Evolutionary conservation across 2,797 vertebrate genomes (phyloP).

Genomic region (Falco concolor): DNA sequence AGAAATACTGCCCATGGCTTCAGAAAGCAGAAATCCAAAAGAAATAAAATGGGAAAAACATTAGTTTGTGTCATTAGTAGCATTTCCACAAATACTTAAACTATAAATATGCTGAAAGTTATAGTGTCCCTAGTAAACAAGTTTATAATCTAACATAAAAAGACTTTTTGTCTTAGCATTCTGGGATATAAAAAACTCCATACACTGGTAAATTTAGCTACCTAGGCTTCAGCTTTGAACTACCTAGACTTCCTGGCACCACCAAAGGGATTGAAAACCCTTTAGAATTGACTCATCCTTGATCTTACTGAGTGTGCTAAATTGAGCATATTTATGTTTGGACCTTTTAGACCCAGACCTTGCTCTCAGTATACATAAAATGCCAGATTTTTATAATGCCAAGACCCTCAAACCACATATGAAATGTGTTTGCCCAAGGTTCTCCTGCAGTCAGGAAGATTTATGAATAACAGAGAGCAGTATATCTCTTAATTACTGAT

Average conservation of each 20-base stretch:
- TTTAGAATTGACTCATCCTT: background rate
- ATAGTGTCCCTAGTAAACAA: background rate
- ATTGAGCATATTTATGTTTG: background rate
- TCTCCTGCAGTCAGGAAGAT: background rate
- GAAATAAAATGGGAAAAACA: background rate
- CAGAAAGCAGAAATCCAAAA: background rate
- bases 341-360: background rate
- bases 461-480: background rate
- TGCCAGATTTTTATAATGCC: background rate
- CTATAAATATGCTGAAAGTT: background rate
- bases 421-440: background rate
- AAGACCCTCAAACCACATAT: background rate
- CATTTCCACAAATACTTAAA: background rate
- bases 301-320: background rate
- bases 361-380: background rate
- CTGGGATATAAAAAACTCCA: background rate
- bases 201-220: background rate
- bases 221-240: background rate
- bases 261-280: background rate
- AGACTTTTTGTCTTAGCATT: background rate
- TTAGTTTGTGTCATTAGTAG: background rate
- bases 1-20: background rate
- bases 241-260: background rate
- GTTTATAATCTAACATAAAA: background rate
- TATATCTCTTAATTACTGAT: background rate